These are phyloP conservation scores for Strigamia crassipes DNA, from an alignment of 2,888 invertebrate genomes.

Conservation along the genomic window DNA sequence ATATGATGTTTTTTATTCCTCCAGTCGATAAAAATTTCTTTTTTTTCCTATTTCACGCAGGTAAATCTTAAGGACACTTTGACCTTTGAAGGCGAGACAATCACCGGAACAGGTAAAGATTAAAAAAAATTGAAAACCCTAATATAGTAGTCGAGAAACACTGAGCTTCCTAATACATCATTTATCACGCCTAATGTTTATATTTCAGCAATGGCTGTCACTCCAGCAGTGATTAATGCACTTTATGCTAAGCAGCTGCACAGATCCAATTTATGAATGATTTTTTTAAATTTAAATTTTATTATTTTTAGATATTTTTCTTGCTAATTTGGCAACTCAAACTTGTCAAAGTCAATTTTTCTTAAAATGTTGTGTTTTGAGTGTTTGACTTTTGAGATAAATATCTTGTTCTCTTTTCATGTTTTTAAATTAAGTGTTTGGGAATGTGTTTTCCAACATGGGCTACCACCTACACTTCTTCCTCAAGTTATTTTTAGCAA, in stretches of 20 bases:
- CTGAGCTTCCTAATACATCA: not conserved
- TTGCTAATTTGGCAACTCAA: not conserved
- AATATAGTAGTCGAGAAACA: not conserved
- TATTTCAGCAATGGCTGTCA: not conserved
- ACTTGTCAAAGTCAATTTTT: not conserved
- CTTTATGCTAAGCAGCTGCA: not conserved
- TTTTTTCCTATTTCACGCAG: not conserved
- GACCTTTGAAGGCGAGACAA: slow-evolving; percentile 5
- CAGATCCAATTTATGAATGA: not conserved
- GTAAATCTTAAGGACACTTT: not conserved
- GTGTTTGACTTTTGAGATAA: not conserved
- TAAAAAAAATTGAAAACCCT: not conserved
- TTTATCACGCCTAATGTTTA: not conserved
- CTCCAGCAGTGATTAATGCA: not conserved
- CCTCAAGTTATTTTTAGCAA: slow-evolving; percentile 5
- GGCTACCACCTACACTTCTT: slow-evolving; percentile 6
- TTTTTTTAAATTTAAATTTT: not conserved
- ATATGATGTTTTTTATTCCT: not conserved
- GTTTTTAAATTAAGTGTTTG: slow-evolving; percentile 1
- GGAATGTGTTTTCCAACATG: not conserved
- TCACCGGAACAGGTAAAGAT: slow-evolving; percentile 11
- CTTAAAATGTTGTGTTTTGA: not conserved
- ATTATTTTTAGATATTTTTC: not conserved
- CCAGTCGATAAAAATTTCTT: not conserved
- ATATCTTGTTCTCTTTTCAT: not conserved